Percentiles rank a stretch among this genome's conserved stretches.
Evolutionary conservation across 2,888 invertebrate species (phyloP).

Genomic region (Frankliniella fusca): DNA sequence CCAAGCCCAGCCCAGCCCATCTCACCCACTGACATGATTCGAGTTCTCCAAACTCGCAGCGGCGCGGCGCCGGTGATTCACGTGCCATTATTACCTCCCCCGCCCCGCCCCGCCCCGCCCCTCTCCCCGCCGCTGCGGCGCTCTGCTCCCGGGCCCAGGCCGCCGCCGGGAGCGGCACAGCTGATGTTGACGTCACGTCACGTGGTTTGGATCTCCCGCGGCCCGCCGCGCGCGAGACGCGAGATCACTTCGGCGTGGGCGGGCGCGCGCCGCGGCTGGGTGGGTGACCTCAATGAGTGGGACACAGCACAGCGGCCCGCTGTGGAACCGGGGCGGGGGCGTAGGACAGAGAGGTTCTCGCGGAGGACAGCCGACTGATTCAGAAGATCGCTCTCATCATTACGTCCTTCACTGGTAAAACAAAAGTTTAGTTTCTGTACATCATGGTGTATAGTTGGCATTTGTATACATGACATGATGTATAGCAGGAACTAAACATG

Average conservation of each 20-base stretch:
- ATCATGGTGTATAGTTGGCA: too few species aligned
- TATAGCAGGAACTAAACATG: too few species aligned
- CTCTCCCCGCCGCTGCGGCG: background rate
- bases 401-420: too few species aligned
- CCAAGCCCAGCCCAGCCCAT: background rate
- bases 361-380: too few species aligned
- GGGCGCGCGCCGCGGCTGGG: background rate
- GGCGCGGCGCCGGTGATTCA: background rate
- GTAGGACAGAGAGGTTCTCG: too few species aligned
- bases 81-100: background rate
- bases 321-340: too few species aligned
- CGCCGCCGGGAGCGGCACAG: background rate
- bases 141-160: background rate
- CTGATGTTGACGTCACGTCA: background rate
- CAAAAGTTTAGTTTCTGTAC: too few species aligned
- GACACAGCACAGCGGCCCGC: background rate
- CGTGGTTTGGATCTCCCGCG: background rate
- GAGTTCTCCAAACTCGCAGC: background rate
- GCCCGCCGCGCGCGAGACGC: background rate
- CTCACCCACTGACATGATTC: slow-evolving; percentile 22
- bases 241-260: too few species aligned
- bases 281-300: background rate
- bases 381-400: too few species aligned
- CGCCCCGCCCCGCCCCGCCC: background rate
- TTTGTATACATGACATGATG: too few species aligned